Base-by-base conservation (phyloP, 2,797 vertebrate species). In the Manis pentadactyla region DNA sequence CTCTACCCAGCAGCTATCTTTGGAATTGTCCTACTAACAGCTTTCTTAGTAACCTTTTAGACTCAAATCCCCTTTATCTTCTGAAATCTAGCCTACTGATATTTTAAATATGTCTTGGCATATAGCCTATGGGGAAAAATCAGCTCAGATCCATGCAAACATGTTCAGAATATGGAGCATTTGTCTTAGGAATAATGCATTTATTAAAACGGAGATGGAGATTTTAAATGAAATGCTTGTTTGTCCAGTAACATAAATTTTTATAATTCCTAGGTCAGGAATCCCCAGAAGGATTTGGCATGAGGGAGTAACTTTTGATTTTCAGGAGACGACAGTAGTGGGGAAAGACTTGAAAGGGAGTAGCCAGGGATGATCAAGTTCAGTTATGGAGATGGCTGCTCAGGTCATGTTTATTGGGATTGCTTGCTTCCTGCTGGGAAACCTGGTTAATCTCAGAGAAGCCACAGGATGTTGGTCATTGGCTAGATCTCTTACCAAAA, bases 31-130 rank as follows among this genome's bases (percentile, higher is more conserved):
- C 71, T 63, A 51, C 19, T 42, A 85, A 39, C 27, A 74, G 42
- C 29, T 94, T 64, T 86, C 51, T 74, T 82, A 23, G 77, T 88
- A 68, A 95, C 14, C 61, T 82, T 71, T 86, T 82, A 64, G 37
- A 90, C 18, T 13, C 21, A 84, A 51, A 87, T 88, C 14, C 31
- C 27, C 19, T 77, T 42, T n/a, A 63, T 84, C 51, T 66, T 84
- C 57, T 87, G 82, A 95, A 83, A 85, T 13, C 64, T 79, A 87
- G 29, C 23, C 11, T 83, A 82, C 21, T 71, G 87, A 49, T 23
- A 49, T 85, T 91, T 91, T 75, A 75, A 82, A 73, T 46, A 15
- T 77, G 37, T 64, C 86, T 75, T 23, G 0, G 27, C 55, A 82
- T 42, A 53, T 15, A 82, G 57, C 51, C 46, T 59, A 18, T 78